A percentile compares a stretch with the other conserved stretches of the same genome.
phyloP scores from a whole-genome alignment of 2,888 invertebrate genomes.

The Liopterus haemorrhoidalis region DNA sequence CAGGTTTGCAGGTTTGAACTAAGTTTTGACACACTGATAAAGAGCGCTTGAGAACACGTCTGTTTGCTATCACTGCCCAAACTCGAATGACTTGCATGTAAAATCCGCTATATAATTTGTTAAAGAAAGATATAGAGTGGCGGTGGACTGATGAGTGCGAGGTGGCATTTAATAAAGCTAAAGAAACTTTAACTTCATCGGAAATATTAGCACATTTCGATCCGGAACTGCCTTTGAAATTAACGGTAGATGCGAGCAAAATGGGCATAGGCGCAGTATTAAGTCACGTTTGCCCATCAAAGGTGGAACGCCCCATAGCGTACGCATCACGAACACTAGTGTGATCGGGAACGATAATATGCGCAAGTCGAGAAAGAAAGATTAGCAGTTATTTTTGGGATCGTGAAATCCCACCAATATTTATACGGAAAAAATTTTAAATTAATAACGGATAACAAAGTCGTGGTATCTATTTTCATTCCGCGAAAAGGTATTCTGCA shows the following conservation, averaged over 20 bases:
- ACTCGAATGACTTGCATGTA: constrained; percentile 31
- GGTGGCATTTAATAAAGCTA: too few relatives aligned
- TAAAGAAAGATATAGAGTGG: constrained; percentile 27
- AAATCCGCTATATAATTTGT: constrained; percentile 33
- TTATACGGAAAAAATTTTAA: constrained; percentile 35
- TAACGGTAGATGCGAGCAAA: constrained; percentile 22
- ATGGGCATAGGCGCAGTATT: constrained; percentile 20
- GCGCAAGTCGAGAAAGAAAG: constrained; percentile 35
- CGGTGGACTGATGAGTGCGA: constrained; percentile 33
- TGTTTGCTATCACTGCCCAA: too few relatives aligned
- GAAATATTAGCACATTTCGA: constrained; percentile 29
- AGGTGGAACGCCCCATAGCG: constrained; percentile 31
- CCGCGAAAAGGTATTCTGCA: too few relatives aligned
- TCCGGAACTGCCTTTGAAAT: constrained; percentile 21
- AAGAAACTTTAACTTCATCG: constrained; percentile 22
- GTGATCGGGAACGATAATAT: constrained; percentile 34
- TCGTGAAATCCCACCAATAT: constrained; percentile 36
- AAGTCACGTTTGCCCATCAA: constrained; percentile 15
- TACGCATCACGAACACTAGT: constrained; percentile 33
- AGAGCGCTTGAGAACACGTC: too few relatives aligned
- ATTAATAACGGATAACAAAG: constrained; percentile 36
- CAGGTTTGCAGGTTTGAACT: too few relatives aligned
- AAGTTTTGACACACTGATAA: too few relatives aligned
- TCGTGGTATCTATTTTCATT: constrained; percentile 32
- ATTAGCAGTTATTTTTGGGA: constrained; percentile 35